A percentile compares a stretch with the other conserved stretches of the same genome.
Evolutionary conservation across 2,888 invertebrate species (phyloP).

Genomic region (Achlya flavicornis): DNA sequence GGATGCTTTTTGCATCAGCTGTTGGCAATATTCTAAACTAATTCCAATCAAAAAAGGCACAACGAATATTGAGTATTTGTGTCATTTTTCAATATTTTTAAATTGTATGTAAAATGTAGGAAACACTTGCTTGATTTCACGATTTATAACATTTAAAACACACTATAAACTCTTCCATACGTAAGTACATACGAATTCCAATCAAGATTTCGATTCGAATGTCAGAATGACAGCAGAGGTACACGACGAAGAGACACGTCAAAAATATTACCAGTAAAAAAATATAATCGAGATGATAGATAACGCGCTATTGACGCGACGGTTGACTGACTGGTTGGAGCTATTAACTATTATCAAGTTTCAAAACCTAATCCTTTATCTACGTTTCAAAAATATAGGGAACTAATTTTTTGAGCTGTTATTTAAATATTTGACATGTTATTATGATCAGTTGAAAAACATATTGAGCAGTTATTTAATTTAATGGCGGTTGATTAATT

Average conservation of each 20-base stretch:
- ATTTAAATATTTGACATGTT: too few species aligned
- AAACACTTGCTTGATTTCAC: neutral
- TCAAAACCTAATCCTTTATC: too few species aligned
- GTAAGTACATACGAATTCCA: neutral
- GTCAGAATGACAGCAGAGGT: conserved; percentile 49
- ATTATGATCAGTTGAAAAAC: too few species aligned
- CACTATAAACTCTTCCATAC: neutral
- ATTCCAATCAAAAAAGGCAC: conserved; percentile 19
- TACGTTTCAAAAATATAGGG: too few species aligned
- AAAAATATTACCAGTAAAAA: conserved; percentile 32
- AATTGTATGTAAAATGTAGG: neutral
- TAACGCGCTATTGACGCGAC: too few species aligned
- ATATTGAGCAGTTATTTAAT: too few species aligned
- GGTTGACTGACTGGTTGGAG: too few species aligned
- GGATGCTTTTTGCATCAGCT: conserved; percentile 44
- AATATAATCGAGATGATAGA: too few species aligned
- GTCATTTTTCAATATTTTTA: conserved; percentile 39
- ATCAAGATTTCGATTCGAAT: neutral
- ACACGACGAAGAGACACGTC: conserved; percentile 64
- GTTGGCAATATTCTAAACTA: conserved; percentile 27
- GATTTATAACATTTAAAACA: conserved; percentile 3
- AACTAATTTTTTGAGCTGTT: too few species aligned
- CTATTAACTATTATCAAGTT: too few species aligned
- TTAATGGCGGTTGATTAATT: too few species aligned
- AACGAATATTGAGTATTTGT: conserved; percentile 31